Base-by-base conservation (phyloP, 2,888 invertebrate genomes). In the Athrips mouffetella region DNA sequence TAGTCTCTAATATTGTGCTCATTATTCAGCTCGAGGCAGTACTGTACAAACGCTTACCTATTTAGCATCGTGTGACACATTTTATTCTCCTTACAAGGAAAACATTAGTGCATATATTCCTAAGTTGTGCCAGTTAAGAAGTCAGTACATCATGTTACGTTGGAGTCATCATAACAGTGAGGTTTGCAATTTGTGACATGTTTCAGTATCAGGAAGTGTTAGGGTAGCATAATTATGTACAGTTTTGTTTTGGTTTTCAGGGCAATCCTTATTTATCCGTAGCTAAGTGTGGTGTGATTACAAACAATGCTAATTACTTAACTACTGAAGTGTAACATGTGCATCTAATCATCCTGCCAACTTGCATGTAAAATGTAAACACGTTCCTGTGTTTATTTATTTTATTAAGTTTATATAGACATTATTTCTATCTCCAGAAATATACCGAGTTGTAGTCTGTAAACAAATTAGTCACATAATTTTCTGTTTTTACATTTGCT, bases 1-100 rank as follows among this genome's bases (percentile, higher is more conserved):
- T 76, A 78, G 80, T 81, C 80, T 76, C 78, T 76, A 78, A 76
- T 37, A 74, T 76, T 72, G 61, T 73, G 67, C 76, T 83, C 75
- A 82, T 71, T 80, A 65, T 61, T 65, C 70, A 65, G 68, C 16
- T 21, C 11, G 29, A 31, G 20, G 67, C 63, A 67, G 70, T 71
- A 70, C 62, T 70, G 73, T 64, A 72, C 61, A 68, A 77, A 76
- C 77, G 76, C 69, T 71, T 70, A 61, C 67, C 59, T 61, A 60
- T 54, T 63, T 62, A 59, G 53, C 59, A 53, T 56, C 54, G 47
- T 42, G 55, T 52, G 56, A 47, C 57, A 37, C 37, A 37, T 35
- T 5, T 10, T 11, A 21, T 21, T 37, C 37, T 13, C 25, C 23
- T 23, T 23, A 40, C 13, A 5, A 40, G 40, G 25, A 40, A 40